These are phyloP conservation scores for Catalaphyllia jardinei DNA, from an alignment of 64 coral and sea anemone genomes.

Conservation along the genomic window DNA sequence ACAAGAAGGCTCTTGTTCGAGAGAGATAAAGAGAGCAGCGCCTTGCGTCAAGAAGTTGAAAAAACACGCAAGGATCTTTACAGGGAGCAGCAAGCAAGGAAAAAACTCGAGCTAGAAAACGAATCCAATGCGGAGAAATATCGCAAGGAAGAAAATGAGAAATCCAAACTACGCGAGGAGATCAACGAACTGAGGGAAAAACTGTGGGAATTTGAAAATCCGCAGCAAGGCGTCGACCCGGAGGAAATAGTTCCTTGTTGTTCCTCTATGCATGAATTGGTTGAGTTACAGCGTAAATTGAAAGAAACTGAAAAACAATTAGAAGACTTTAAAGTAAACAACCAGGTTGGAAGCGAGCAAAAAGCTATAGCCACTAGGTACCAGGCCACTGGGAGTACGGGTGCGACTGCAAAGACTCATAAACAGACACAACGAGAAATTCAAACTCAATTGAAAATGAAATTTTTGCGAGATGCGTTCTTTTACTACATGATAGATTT, in stretches of 20 bases:
- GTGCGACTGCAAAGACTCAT: background rate
- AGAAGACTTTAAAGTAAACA: slow-evolving; percentile 75
- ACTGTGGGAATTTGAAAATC: slow-evolving; percentile 57
- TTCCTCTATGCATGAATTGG: slow-evolving; percentile 91
- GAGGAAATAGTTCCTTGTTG: slow-evolving; percentile 91
- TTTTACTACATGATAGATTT: slow-evolving; percentile 99
- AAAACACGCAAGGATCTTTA: slow-evolving; percentile 78
- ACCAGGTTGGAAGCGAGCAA: slow-evolving; percentile 14
- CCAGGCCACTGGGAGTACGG: background rate
- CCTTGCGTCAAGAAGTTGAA: slow-evolving; percentile 77
- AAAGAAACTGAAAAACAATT: slow-evolving; percentile 78
- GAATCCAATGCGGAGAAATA: slow-evolving; percentile 53
- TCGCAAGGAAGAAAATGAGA: slow-evolving; percentile 49
- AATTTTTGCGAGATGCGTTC: slow-evolving; percentile 95
- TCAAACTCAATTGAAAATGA: slow-evolving; percentile 85
- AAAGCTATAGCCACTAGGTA: slow-evolving; percentile 12
- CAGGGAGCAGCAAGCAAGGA: slow-evolving; percentile 79
- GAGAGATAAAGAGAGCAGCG: slow-evolving; percentile 78
- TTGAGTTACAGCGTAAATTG: slow-evolving; percentile 77
- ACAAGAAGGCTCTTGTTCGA: slow-evolving; percentile 72
- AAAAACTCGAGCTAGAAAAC: slow-evolving; percentile 56
- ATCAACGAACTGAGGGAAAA: slow-evolving; percentile 48
- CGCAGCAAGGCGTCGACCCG: slow-evolving; percentile 35
- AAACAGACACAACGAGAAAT: slow-evolving; percentile 73
- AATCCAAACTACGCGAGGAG: slow-evolving; percentile 50